A percentile compares a stretch with the other conserved stretches of the same genome.
These are phyloP conservation scores for Emydura subglobosa DNA, from an alignment of 2,113 vertebrate species.

Conservation along the genomic window DNA sequence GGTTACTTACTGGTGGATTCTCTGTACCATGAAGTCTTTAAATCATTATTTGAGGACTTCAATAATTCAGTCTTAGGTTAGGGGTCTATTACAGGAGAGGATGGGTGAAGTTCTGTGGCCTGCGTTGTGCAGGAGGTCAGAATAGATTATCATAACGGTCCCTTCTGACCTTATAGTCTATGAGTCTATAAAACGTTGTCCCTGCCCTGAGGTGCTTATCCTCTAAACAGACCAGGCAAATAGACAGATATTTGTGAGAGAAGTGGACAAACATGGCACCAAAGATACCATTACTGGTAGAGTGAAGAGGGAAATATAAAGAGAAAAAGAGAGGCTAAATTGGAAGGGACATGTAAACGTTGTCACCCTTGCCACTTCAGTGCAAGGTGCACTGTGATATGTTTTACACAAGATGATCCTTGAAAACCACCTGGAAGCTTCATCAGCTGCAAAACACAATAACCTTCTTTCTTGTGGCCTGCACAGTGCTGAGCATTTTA, in stretches of 20 bases:
- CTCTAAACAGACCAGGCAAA: not conserved
- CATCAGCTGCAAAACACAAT: not conserved
- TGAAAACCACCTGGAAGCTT: not conserved
- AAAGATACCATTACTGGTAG: not conserved
- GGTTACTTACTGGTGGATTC: too few species aligned
- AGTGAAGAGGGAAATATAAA: not conserved
- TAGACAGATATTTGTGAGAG: not conserved
- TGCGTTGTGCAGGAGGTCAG: too few species aligned
- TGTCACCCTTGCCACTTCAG: not conserved
- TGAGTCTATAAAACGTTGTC: not conserved
- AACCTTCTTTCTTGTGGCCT: not conserved
- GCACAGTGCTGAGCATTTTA: not conserved
- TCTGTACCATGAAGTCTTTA: too few species aligned
- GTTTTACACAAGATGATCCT: not conserved
- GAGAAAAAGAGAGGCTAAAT: not conserved
- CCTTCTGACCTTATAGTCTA: too few species aligned
- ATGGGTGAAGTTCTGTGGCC: too few species aligned
- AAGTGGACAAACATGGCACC: not conserved
- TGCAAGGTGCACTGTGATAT: not conserved
- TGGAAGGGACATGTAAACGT: not conserved
- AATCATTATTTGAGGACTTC: too few species aligned
- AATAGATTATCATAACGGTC: too few species aligned
- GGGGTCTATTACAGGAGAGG: too few species aligned
- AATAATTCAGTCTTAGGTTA: too few species aligned
- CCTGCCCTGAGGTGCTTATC: not conserved